Conservation (phyloP, 1,140 invertebrate genomes). For the Drosophila neocordata region DNA sequence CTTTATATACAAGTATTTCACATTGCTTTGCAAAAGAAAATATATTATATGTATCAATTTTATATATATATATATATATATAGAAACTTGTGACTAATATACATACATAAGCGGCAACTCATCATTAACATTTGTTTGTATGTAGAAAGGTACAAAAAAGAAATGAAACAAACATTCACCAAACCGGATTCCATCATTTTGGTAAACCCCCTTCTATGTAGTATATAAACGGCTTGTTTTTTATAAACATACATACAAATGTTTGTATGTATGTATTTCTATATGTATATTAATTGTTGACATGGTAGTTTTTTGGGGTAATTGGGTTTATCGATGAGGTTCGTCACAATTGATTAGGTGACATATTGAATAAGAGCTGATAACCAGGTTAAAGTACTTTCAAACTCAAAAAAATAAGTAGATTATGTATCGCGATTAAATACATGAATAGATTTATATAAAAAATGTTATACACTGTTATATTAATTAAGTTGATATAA, state of each 20-base stretch:
- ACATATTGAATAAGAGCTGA: background rate
- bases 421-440: too few species aligned
- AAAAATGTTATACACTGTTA: too few species aligned
- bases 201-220: constrained; percentile 24
- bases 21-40: constrained; percentile 10
- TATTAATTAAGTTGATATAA: too few species aligned
- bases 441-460: too few species aligned
- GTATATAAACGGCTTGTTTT: background rate
- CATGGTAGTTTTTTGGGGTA: background rate
- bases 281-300: background rate
- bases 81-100: constrained; percentile 29
- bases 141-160: background rate
- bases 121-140: too few species aligned
- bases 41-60: background rate
- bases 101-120: background rate
- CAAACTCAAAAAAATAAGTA: too few species aligned
- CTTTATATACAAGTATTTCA: constrained; percentile 32
- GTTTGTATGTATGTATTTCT: background rate
- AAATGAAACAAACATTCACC: constrained; percentile 1
- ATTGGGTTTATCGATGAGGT: background rate
- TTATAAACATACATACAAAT: background rate
- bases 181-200: constrained; percentile 19
- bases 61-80: too few species aligned
- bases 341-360: background rate
- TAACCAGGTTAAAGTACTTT: too few species aligned